Evolutionary conservation across 2,888 invertebrate species (phyloP), one percentile per base, ranked within the genome.

Genomic region (Alcis repandata): DNA sequence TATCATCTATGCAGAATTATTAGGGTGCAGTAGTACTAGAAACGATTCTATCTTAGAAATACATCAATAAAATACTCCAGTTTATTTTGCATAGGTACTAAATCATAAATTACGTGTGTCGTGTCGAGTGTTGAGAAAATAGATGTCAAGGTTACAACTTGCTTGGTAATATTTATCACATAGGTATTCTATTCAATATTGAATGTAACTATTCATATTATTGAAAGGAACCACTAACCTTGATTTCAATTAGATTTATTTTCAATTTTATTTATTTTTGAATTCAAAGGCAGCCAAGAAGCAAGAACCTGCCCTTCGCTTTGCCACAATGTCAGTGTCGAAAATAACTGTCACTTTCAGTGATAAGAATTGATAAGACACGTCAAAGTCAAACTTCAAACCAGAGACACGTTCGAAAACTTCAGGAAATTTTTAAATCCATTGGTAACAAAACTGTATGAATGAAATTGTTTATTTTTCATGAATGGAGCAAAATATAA

Each of bases 121-220:
- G 7, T 13, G 19, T 19, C 13, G 33, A n/a, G 9, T 36, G 13
- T 17, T 0, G 32, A 36, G 45, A 36, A 57, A 73, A 73, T 74
- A 65, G 67, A 77, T 80, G 82, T 86, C 87, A 89, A 88, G 87
- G 88, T 84, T 56, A 45, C 17, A 36, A 45, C 22, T 17, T 36
- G 32, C n/a, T 43, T 40, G 10, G 8, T 38, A 13, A 6, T 9
- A 40, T 48, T 38, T 27, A 27, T 17, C 6, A 19, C 17, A 13
- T 33, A n/a, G n/a, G n/a, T n/a, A 17, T 17, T 33, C 6, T n/a
- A 8, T 2, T 0, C 13, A 20, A 51, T 36, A 20, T 36, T 51
- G 36, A 51, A 51, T 51, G 20, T 20, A 51, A 20, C 32, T 49
- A 32, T 4, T 15, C 19, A 13, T 13, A 17, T 4, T 1, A 19